These are phyloP conservation scores for Ectropis crepuscularia DNA, from an alignment of 2,888 invertebrate species.

Conservation along the genomic window DNA sequence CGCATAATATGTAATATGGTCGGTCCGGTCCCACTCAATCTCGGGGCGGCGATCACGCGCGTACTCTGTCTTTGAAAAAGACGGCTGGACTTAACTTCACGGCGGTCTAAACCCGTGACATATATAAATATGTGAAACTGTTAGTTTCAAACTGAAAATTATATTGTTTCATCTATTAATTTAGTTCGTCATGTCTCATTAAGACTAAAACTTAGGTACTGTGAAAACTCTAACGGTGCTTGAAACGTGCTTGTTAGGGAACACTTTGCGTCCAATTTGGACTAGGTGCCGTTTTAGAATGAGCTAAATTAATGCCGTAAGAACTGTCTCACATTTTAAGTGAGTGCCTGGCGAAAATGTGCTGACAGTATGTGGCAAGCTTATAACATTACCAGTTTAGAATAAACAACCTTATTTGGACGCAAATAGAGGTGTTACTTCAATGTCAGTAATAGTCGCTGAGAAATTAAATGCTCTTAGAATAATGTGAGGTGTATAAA, in stretches of 20 bases:
- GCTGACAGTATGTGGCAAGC: slow-evolving; percentile 15
- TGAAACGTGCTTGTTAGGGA: slow-evolving; percentile 45
- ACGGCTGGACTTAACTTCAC: too few species aligned
- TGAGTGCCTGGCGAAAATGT: slow-evolving; percentile 26
- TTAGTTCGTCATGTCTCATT: too few species aligned
- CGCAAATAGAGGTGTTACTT: slow-evolving; percentile 9
- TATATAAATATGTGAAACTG: too few species aligned
- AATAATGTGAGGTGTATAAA: slow-evolving; percentile 2
- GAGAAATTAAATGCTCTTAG: neutral
- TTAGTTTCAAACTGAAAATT: too few species aligned
- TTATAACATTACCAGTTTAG: slow-evolving; percentile 6
- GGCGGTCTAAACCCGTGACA: too few species aligned
- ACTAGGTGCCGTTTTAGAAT: slow-evolving; percentile 39
- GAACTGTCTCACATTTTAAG: slow-evolving; percentile 30
- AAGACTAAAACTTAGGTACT: slow-evolving; percentile 12
- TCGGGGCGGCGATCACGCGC: too few species aligned
- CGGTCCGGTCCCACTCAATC: too few species aligned
- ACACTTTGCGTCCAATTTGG: slow-evolving; percentile 46
- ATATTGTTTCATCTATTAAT: too few species aligned
- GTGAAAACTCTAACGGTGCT: slow-evolving; percentile 11
- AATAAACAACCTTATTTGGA: neutral
- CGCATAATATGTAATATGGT: too few species aligned
- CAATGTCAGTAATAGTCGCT: neutral
- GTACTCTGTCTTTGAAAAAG: too few species aligned
- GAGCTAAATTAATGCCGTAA: slow-evolving; percentile 43